A percentile compares a stretch with the other conserved stretches of the same genome.
Evolutionary conservation across 1,140 invertebrate species (phyloP).

Genomic region (Diorhabda sublineata): DNA sequence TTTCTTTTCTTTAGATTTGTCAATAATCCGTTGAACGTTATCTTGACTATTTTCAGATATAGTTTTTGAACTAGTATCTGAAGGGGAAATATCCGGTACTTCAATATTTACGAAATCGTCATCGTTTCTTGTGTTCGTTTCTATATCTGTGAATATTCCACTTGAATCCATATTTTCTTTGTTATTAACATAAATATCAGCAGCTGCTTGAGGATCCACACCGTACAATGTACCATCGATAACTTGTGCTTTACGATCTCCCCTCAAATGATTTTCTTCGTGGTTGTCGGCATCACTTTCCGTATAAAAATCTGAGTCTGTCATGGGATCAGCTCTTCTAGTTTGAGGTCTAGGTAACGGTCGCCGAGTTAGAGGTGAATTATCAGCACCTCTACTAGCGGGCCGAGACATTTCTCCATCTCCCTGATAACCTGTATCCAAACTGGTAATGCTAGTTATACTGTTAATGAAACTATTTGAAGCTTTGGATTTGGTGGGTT

Average conservation of each 20-base stretch:
- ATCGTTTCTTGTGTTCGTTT: constrained; percentile 50
- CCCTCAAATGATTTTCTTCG: constrained; percentile 63
- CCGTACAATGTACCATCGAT: constrained; percentile 82
- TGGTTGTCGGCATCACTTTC: constrained; percentile 79
- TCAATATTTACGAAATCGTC: constrained; percentile 35
- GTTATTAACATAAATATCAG: constrained; percentile 50
- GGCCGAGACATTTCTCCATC: constrained; percentile 79
- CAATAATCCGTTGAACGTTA: constrained; percentile 37
- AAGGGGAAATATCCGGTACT: constrained; percentile 41
- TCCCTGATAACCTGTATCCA: constrained; percentile 81
- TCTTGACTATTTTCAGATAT: constrained; percentile 45
- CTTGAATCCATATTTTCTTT: constrained; percentile 77
- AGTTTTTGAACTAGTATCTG: constrained; percentile 43
- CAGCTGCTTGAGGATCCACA: constrained; percentile 50
- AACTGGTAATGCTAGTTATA: constrained; percentile 78
- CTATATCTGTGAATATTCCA: constrained; percentile 79
- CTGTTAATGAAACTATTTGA: constrained; percentile 75
- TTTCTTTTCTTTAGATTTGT: constrained; percentile 22
- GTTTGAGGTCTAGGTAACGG: constrained; percentile 44
- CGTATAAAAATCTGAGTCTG: constrained; percentile 84
- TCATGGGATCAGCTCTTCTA: constrained; percentile 74
- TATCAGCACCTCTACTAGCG: constrained; percentile 69
- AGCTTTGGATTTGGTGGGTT: constrained; percentile 56
- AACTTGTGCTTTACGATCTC: constrained; percentile 68
- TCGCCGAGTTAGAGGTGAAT: constrained; percentile 52